Evolutionary conservation across 2,888 invertebrate genomes (phyloP).

Genomic region (Salpingus planirostris): DNA sequence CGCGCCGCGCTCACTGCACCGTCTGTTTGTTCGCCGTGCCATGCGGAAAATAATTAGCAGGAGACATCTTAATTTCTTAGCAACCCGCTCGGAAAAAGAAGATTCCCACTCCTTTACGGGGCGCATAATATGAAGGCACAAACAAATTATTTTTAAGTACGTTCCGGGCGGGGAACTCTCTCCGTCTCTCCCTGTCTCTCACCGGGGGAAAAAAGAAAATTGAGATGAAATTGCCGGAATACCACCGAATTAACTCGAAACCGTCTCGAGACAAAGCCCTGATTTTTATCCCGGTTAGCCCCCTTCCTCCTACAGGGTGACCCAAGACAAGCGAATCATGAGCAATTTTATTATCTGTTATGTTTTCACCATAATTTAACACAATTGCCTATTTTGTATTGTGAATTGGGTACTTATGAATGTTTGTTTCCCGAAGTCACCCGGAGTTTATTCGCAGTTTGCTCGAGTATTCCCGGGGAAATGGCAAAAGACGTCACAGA

Average conservation of each 20-base stretch:
- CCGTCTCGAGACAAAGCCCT: slow-evolving; percentile 6
- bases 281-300: slow-evolving; percentile 5
- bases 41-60: slow-evolving; percentile 22
- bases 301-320: no score
- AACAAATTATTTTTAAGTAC: slow-evolving; percentile 17
- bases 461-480: no score
- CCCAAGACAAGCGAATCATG: no score
- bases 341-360: no score
- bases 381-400: no score
- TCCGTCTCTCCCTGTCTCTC: no score
- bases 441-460: no score
- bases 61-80: slow-evolving; percentile 23
- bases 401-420: no score
- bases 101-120: slow-evolving; percentile 9
- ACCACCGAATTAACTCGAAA: slow-evolving; percentile 8
- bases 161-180: slow-evolving; percentile 4
- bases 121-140: slow-evolving; percentile 10
- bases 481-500: no score
- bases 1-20: slow-evolving; percentile 14
- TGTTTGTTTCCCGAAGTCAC: no score
- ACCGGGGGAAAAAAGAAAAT: slow-evolving; percentile 9
- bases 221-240: slow-evolving; percentile 10
- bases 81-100: slow-evolving; percentile 15
- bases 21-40: slow-evolving; percentile 16
- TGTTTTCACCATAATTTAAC: no score